Base-by-base conservation (phyloP, 2,888 invertebrate genomes). In the Drosophila antonietae region DNA sequence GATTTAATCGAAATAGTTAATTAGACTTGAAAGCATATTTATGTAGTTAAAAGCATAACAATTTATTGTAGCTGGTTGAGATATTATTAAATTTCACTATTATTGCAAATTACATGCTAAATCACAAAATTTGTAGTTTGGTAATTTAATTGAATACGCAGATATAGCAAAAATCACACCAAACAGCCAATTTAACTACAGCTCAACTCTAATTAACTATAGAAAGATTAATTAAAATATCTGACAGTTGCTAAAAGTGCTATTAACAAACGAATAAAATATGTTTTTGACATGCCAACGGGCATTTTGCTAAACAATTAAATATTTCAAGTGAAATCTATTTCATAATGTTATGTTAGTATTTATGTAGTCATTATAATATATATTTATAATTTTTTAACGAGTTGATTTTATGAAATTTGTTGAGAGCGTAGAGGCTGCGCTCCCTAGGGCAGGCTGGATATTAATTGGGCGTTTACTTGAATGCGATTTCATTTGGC, bases 381-480 rank as follows among this genome's bases (percentile, higher is more conserved):
- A 28, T 28, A 28, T 28, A 28, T 28, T 6, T 55, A 46, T 37
- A 7, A 14, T 44, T 35, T 15, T 2, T 68, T 14, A 49, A 31
- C 28, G 2, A 41, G 33, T 39, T n/a, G 28, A 49, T 41, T 18
- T 53, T 14, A 18, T 23, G 3, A 20, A 67, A 53, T 60, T 20
- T 20, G 35, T 43, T 70, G 33, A 28, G 20, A 33, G 33, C 43
- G 43, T 10, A 52, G 28, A 14, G 28, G 39, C 61, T 14, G 39
- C 10, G 10, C 12, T 43, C 57, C 37, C 63, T 31, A 47, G 47
- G 28, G 64, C 31, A 41, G 28, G 64, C 35, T 18, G 39, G 7
- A 35, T 37, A 56, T 73, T 55, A 69, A 69, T 69, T 78, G 46
- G 51, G 55, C 31, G 23, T 20, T 61, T 69, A 70, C 75, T 79